Conservation (phyloP, 2,888 invertebrate species). For the Margaritifera margaritifera region DNA sequence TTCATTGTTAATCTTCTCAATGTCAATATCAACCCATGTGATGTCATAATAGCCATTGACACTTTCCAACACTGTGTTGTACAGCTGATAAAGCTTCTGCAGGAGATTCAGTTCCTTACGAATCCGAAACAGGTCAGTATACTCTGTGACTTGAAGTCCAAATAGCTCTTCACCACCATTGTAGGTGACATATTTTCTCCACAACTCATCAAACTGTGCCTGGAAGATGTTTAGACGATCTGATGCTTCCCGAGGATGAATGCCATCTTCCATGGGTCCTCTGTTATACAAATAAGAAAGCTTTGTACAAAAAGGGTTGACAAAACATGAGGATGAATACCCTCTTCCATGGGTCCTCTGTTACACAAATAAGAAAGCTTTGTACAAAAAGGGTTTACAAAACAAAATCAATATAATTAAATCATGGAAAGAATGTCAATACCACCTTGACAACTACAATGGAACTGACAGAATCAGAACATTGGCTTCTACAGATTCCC, state of each 20-base stretch:
- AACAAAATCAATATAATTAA: too few species aligned
- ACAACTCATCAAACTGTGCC: constrained; percentile 95
- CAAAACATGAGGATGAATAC: constrained; percentile 84
- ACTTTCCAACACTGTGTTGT: constrained; percentile 95
- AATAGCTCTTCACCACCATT: constrained; percentile 96
- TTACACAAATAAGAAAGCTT: not conserved
- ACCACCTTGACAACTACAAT: too few species aligned
- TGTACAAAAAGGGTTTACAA: too few species aligned
- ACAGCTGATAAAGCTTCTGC: constrained; percentile 95
- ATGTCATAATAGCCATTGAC: constrained; percentile 98
- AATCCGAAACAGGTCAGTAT: constrained; percentile 93
- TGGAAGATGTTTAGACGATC: constrained; percentile 85
- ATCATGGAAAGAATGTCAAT: too few species aligned
- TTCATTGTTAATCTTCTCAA: constrained; percentile 97
- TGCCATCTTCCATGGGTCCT: constrained; percentile 94
- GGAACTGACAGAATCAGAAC: too few species aligned
- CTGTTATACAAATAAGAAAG: constrained; percentile 65
- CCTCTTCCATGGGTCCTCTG: constrained; percentile 93
- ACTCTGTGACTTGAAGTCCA: constrained; percentile 92
- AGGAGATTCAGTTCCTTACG: constrained; percentile 94
- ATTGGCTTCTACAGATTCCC: too few species aligned
- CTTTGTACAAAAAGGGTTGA: too few species aligned
- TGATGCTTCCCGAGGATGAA: constrained; percentile 93
- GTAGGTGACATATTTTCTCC: constrained; percentile 93
- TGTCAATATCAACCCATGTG: constrained; percentile 95